phyloP scores from a whole-genome alignment of 2,113 vertebrate genomes.

The Merops nubicus region DNA sequence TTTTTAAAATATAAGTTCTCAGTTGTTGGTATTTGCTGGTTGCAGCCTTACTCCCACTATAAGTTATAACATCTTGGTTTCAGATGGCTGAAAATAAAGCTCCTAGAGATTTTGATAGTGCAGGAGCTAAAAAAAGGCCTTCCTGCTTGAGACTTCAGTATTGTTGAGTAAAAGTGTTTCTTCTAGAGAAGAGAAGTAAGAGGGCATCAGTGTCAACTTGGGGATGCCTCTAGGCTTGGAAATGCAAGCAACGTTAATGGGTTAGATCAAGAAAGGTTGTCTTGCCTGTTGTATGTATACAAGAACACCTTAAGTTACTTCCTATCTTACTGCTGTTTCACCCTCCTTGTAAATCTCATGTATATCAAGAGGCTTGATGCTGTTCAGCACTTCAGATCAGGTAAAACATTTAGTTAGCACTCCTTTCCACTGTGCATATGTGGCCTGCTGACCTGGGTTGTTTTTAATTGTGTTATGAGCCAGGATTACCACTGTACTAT shows the following conservation, averaged over 20 bases:
- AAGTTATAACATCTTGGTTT: background rate
- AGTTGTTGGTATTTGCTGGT: background rate
- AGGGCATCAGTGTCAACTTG: background rate
- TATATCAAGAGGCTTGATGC: background rate
- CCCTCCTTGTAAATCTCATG: accelerated
- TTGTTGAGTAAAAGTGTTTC: background rate
- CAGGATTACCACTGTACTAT: background rate
- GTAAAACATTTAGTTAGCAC: background rate
- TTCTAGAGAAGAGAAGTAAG: background rate
- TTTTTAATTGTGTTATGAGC: background rate
- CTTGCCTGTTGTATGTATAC: background rate
- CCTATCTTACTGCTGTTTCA: background rate
- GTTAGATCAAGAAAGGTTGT: background rate
- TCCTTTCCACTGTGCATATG: background rate
- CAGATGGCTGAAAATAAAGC: background rate
- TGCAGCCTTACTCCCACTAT: accelerated
- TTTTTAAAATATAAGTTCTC: background rate
- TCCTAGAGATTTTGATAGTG: background rate
- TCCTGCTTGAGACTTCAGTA: background rate
- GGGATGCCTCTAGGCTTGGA: background rate
- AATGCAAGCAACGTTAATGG: accelerated
- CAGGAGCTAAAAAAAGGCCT: background rate
- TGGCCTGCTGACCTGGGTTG: background rate
- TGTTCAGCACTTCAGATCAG: background rate
- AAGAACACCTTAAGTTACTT: background rate